Base-by-base conservation (phyloP, 2,113 vertebrate species). In the Corydoras sp. region DNA sequence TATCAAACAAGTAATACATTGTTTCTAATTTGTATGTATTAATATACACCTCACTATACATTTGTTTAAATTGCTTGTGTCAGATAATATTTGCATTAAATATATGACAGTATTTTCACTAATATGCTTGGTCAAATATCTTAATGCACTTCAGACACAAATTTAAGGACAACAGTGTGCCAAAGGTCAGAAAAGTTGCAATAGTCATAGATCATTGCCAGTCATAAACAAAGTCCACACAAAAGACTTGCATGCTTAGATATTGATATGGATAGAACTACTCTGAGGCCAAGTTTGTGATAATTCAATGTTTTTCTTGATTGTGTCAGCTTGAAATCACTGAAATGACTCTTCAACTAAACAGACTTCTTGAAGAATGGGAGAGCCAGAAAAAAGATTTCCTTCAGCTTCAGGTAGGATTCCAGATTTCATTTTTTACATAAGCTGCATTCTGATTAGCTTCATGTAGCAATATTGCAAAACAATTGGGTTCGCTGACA, bases 331-430 rank as follows among this genome's bases (percentile, higher is more conserved):
- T 35, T 3, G 14, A 10, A 59, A 65, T 18, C 8, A 13, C 15
- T 9, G 80, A 79, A 60, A 88, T 88, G 87, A 0, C 83, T 68
- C 62, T 66, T 30, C 62, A 54, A 69, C 61, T 84, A 49, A 58
- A 50, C 65, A 84, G 83, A 14, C 84, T 89, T 73, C 78, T 90
- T 79, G 87, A 86, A 72, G 93, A 95, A 76, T 97, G 94, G 92
- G 84, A 89, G 74, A 78, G 87, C 78, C 85, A 94, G 81, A 91
- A 95, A 79, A 88, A 88, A 69, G 93, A 95, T 71, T 93, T 89
- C 81, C 90, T 92, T 67, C 80, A 85, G 70, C 88, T 92, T 80
- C 94, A 95, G 94, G 95, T 98, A 84, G 84, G 77, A 75, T 60
- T 31, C 29, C 31, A 10, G 10, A 30, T 54, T 54, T 65, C 3